Evolutionary conservation across 1,140 invertebrate species (phyloP), one percentile per base, ranked within the genome.

Genomic region (Euura saliciscinereae): DNA sequence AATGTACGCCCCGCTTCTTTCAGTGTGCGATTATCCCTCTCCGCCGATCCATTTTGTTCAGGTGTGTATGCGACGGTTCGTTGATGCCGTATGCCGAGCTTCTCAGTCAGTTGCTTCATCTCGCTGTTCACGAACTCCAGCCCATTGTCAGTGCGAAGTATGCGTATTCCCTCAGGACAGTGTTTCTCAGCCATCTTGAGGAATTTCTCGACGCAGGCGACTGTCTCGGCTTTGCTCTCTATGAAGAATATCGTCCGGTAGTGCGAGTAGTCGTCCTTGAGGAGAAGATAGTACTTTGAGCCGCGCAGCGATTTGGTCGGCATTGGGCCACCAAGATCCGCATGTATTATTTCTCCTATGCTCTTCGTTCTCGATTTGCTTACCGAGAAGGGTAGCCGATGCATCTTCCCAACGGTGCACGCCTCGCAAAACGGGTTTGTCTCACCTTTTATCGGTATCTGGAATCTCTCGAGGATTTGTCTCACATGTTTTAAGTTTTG

Each of bases 21-120:
- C 59, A 88, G 43, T 28, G 80, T 87, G 72, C 86, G 72, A 67
- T 82, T 88, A 70, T 83, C 80, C 66, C 80, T 73, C 74, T 89
- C 88, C 28, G 82, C 81, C 44, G 79, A 77, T 6, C 87, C 86
- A 78, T 90, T 90, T 75, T 89, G 83, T 77, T 90, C 74, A 2
- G 88, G 86, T 5, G 84, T 87, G 73, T 89, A 89, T 4, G 83
- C 70, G 13, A 82, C 78, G n/a, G 79, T 81, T 4, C 70, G 79
- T 76, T 86, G 79, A 72, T 87, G 83, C 45, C 65, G 72, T 51
- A 88, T 86, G n/a, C 84, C 83, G 68, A 68, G 45, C 69, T 45
- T 74, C 42, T 70, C 43, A 6, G 80, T 77, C 10, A 82, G 68
- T 13, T 83, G 65, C 73, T 80, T 76, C 10, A 88, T 71, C 64